phyloP scores from a whole-genome alignment of 2,888 invertebrate species.

The Julus scandinavius region DNA sequence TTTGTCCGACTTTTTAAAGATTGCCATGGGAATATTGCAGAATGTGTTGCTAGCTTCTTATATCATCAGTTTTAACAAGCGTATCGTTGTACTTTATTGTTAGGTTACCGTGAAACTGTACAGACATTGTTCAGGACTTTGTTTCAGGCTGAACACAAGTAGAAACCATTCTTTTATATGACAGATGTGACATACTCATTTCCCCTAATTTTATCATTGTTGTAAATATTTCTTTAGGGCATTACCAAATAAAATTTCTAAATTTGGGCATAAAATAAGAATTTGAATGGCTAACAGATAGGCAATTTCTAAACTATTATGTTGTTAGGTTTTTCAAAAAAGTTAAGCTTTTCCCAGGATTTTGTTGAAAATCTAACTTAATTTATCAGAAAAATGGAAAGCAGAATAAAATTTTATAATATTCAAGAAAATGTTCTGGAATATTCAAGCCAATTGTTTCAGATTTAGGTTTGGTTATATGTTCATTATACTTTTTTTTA shows the following conservation, averaged over 20 bases:
- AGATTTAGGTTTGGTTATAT: no score
- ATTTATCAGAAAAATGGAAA: no score
- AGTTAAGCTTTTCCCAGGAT: not conserved
- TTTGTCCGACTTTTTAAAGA: not conserved
- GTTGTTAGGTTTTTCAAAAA: not conserved
- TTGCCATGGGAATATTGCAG: not conserved
- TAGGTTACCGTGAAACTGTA: not conserved
- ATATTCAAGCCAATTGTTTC: no score
- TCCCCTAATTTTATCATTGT: not conserved
- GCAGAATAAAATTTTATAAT: no score
- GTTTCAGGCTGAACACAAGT: not conserved
- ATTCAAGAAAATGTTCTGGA: no score
- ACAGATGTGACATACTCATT: not conserved
- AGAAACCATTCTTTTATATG: not conserved
- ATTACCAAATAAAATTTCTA: conserved; percentile 19
- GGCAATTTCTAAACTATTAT: not conserved
- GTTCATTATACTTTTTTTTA: no score
- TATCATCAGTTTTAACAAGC: not conserved
- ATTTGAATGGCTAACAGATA: not conserved
- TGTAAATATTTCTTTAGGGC: not conserved
- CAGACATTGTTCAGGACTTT: not conserved
- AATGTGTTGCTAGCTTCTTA: not conserved
- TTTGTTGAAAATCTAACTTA: no score
- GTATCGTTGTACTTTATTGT: not conserved
- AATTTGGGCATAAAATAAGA: not conserved